Percentiles rank a stretch among this genome's conserved stretches.
Evolutionary conservation across 2,888 invertebrate genomes (phyloP).

Genomic region (Limenitis camilla): DNA sequence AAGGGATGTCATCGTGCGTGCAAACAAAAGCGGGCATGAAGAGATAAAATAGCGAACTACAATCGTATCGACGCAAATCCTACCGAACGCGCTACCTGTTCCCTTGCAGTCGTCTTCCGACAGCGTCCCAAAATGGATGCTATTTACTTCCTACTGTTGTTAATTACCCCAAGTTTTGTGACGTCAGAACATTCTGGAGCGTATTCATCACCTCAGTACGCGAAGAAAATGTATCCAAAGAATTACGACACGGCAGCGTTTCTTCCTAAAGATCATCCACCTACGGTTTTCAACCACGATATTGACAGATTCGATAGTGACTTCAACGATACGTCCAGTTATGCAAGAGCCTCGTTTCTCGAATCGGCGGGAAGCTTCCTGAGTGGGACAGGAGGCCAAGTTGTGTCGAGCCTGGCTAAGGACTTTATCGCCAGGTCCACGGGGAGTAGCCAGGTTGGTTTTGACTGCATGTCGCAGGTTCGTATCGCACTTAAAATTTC

Average conservation of each 20-base stretch:
- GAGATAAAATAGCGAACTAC: conserved; percentile 63
- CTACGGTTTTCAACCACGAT: conserved; percentile 37
- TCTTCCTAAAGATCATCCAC: conserved; percentile 51
- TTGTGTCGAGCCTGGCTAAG: conserved; percentile 76
- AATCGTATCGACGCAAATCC: conserved; percentile 40
- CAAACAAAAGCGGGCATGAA: conserved; percentile 65
- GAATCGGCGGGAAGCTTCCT: conserved; percentile 60
- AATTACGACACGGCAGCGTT: conserved; percentile 45
- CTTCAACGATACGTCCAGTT: conserved; percentile 42
- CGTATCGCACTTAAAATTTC: conserved; percentile 52
- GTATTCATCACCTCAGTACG: conserved; percentile 69
- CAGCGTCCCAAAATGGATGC: conserved; percentile 46
- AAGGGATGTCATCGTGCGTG: conserved; percentile 70
- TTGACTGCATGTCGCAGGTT: conserved; percentile 71
- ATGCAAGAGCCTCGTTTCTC: conserved; percentile 53
- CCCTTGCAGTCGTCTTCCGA: conserved; percentile 32
- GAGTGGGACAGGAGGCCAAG: conserved; percentile 64
- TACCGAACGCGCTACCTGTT: conserved; percentile 49
- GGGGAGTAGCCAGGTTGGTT: conserved; percentile 80
- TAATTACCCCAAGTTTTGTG: conserved; percentile 21
- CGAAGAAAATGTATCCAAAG: conserved; percentile 66
- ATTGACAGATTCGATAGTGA: conserved; percentile 47
- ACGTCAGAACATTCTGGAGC: conserved; percentile 63
- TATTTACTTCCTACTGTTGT: conserved; percentile 37
- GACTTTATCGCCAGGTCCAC: conserved; percentile 80